These are phyloP conservation scores for Actinia tenebrosa DNA, from an alignment of 64 coral and sea anemone genomes.

Conservation along the genomic window DNA sequence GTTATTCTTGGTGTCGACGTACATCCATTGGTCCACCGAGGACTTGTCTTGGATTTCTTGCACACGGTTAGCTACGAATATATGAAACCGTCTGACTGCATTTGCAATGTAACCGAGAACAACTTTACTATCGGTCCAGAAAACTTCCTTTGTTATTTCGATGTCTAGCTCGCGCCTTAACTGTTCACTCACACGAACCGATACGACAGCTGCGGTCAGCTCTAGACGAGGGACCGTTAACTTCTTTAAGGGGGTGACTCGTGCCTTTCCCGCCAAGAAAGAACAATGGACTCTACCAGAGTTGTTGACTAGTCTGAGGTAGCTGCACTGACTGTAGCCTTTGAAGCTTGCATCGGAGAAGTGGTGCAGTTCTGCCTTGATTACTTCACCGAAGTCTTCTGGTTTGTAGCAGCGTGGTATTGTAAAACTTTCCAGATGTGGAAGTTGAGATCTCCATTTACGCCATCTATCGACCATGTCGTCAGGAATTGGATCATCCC, in stretches of 20 bases:
- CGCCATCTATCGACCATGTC: constrained; percentile 13
- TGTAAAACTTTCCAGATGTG: not conserved
- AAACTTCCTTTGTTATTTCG: constrained; percentile 8
- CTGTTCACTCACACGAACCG: constrained; percentile 18
- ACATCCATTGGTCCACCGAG: not conserved
- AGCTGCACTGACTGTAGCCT: constrained; percentile 32
- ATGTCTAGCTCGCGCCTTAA: constrained; percentile 16
- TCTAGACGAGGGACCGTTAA: constrained; percentile 13
- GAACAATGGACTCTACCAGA: constrained; percentile 11
- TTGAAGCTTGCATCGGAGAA: constrained; percentile 39
- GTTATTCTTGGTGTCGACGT: too few species aligned
- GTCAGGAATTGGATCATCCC: constrained; percentile 22
- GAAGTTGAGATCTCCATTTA: constrained; percentile 14
- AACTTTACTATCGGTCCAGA: too few species aligned
- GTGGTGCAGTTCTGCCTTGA: not conserved
- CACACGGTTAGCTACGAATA: constrained; percentile 1
- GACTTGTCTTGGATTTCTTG: constrained; percentile 20
- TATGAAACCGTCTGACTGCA: constrained; percentile 17
- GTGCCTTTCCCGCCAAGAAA: constrained; percentile 20
- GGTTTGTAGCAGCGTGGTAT: constrained; percentile 34
- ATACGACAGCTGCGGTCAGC: constrained; percentile 27
- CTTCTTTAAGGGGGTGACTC: constrained; percentile 18
- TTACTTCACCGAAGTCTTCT: constrained; percentile 1
- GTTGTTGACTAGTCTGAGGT: constrained; percentile 6
- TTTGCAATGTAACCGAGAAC: too few species aligned